Conservation (phyloP, 2,797 vertebrate species). For the Falco rusticolus region DNA sequence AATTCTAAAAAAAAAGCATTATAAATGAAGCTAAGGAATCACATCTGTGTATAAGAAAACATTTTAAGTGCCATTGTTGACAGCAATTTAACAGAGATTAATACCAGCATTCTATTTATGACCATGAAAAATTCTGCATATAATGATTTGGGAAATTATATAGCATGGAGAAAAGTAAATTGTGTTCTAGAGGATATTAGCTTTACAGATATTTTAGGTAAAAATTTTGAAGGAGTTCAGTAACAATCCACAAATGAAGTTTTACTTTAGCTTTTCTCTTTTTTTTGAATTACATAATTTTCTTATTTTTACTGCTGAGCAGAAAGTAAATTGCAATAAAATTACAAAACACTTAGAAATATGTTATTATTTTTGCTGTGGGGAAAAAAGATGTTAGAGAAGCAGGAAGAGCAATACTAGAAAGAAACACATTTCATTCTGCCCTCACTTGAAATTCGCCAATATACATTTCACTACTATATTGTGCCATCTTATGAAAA, state of each 20-base stretch:
- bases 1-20: neutral
- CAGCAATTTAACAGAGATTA: neutral
- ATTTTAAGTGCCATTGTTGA: neutral
- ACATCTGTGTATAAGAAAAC: neutral
- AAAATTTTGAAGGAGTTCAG: neutral
- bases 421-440: neutral
- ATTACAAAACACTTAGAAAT: constrained; percentile 15
- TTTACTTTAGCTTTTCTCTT: neutral
- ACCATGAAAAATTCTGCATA: neutral
- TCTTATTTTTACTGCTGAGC: constrained; percentile 30
- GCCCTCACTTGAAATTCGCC: neutral
- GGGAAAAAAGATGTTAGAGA: neutral
- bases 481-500: neutral
- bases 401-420: neutral
- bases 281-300: constrained; percentile 17
- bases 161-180: neutral
- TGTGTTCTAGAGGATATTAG: neutral
- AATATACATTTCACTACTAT: neutral
- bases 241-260: neutral
- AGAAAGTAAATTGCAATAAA: constrained; percentile 65
- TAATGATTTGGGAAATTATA: neutral
- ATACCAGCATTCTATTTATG: neutral
- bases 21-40: neutral
- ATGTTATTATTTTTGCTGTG: constrained; percentile 1
- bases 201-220: neutral